Conservation (phyloP, 1,140 invertebrate genomes). For the Drosophila simulans region DNA sequence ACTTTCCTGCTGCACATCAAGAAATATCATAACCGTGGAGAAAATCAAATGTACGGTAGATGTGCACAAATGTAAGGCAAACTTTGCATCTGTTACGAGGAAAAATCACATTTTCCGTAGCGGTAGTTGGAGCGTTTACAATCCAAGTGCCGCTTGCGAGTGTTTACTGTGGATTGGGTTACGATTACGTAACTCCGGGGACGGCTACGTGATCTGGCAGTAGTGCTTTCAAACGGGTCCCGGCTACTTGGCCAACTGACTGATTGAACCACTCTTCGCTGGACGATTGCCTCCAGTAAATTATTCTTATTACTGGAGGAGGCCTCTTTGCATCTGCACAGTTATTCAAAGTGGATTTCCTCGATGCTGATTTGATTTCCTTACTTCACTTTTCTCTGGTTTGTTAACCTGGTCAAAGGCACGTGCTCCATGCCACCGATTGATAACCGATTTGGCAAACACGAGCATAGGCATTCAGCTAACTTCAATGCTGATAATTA, state of each 20-base stretch:
- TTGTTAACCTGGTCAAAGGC: slow-evolving; percentile 30
- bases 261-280: slow-evolving; percentile 51
- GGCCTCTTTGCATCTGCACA: slow-evolving; percentile 13
- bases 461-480: slow-evolving; percentile 17
- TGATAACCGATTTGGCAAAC: slow-evolving; percentile 47
- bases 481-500: slow-evolving; percentile 54
- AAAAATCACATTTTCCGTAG: slow-evolving; percentile 23
- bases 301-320: slow-evolving; percentile 28
- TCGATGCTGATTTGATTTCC: slow-evolving; percentile 33
- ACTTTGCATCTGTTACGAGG: slow-evolving; percentile 1
- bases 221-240: slow-evolving; percentile 31
- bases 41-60: slow-evolving; percentile 18
- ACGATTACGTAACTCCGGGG: slow-evolving; percentile 31
- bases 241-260: slow-evolving; percentile 55
- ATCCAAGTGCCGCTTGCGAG: slow-evolving; percentile 6
- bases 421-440: slow-evolving; percentile 42
- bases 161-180: slow-evolving; percentile 28
- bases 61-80: slow-evolving; percentile 34
- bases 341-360: slow-evolving; percentile 14
- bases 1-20: slow-evolving; percentile 31
- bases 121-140: slow-evolving; percentile 13
- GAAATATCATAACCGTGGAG: slow-evolving; percentile 10
- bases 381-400: background rate
- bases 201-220: slow-evolving; percentile 30
- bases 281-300: slow-evolving; percentile 9